A percentile compares a stretch with the other conserved stretches of the same genome.
phyloP scores from a whole-genome alignment of 2,888 invertebrate species.

The Pecten maximus region DNA sequence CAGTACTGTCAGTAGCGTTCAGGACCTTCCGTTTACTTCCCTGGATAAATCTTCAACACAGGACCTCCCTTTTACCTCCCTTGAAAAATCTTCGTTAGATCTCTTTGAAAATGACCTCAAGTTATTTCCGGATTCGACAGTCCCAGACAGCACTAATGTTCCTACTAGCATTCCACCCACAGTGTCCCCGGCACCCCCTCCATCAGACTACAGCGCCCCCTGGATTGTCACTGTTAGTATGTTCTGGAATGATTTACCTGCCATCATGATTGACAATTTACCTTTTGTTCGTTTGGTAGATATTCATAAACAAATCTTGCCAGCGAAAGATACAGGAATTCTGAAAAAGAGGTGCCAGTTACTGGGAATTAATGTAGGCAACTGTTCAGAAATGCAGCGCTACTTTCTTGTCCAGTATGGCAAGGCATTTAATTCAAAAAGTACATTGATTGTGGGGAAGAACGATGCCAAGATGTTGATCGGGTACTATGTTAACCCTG shows the following conservation, averaged over 20 bases:
- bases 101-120: constrained; percentile 63
- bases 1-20: constrained; percentile 38
- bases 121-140: constrained; percentile 65
- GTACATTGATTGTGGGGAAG: constrained; percentile 80
- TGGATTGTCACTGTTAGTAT: constrained; percentile 81
- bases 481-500: constrained; percentile 81
- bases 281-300: constrained; percentile 81
- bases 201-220: constrained; percentile 69
- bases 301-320: constrained; percentile 82
- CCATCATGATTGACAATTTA: constrained; percentile 78
- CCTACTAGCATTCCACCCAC: constrained; percentile 37
- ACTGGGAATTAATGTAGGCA: constrained; percentile 77
- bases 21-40: constrained; percentile 37
- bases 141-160: constrained; percentile 50
- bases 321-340: constrained; percentile 82
- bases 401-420: constrained; percentile 82
- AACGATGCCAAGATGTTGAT: constrained; percentile 79
- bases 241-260: constrained; percentile 82
- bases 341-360: constrained; percentile 81
- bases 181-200: constrained; percentile 30
- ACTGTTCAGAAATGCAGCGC: constrained; percentile 82
- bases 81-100: constrained; percentile 64
- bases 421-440: constrained; percentile 81
- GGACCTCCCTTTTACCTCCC: constrained; percentile 55
- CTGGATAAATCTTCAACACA: constrained; percentile 31